Base-by-base conservation (phyloP, 2,888 invertebrate species). In the Physocephala rufipes region DNA sequence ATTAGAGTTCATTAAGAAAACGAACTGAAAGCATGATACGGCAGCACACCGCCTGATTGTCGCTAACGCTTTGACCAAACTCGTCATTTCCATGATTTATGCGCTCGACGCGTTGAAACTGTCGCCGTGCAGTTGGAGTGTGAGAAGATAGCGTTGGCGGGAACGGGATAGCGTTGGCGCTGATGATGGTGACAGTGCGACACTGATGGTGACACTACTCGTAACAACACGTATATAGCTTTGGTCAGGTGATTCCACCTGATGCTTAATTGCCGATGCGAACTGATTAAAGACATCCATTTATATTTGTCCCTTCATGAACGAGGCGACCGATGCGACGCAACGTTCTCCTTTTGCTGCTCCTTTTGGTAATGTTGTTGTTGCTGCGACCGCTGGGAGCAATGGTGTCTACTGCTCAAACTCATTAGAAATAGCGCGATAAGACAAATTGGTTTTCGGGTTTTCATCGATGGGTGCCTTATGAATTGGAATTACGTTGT, bases 371-470 rank as follows among this genome's bases (percentile, higher is more conserved):
- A 72, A 70, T 70, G 70, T 73, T 76, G 75, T 76, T 76, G 76
- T 67, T 58, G n/a, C n/a, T n/a, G n/a, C n/a, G n/a, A n/a, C n/a
- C n/a, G n/a, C n/a, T n/a, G 74, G 74, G 75, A 74, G 80, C 78
- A 78, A 77, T 78, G 80, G 80, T 79, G 80, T 36, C 80, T 79
- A 78, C 81, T 82, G 82, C 82, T 82, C n/a, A n/a, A 80, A 80
- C 83, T 82, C 83, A 82, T 82, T 82, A 83, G 81, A 82, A 82
- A 81, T 77, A 79, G 79, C 76, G 78, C 81, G 82, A 82, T 82
- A 82, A 83, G 81, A 84, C 84, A 83, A 84, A 82, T 84, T 82
- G 79, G 82, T 81, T 81, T 82, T 82, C 77, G 77, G 77, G 77
- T 79, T 59, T 71, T 64, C 76, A 75, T 65, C 47, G n/a, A 24